These are phyloP conservation scores for Lithophane leautieri DNA, from an alignment of 2,888 invertebrate genomes.

Conservation along the genomic window DNA sequence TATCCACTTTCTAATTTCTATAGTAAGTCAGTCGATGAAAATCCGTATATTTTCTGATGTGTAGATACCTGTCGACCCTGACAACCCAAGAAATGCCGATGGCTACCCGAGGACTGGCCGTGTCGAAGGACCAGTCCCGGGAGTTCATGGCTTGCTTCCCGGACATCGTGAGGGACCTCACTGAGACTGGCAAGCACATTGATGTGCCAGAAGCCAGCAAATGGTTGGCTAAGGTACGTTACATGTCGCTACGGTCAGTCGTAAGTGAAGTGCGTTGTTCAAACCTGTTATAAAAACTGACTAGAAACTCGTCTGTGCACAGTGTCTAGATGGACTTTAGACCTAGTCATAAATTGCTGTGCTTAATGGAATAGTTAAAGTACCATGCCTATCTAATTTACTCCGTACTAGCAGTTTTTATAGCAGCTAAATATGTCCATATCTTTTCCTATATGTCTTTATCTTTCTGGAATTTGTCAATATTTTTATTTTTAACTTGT, in stretches of 20 bases:
- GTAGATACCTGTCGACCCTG: constrained; percentile 91
- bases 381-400: constrained; percentile 18
- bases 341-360: constrained; percentile 41
- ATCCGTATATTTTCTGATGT: constrained; percentile 72
- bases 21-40: constrained; percentile 53
- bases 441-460: constrained; percentile 3
- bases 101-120: constrained; percentile 91
- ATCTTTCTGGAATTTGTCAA: constrained; percentile 2
- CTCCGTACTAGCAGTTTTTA: constrained; percentile 50
- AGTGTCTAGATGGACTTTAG: constrained; percentile 62
- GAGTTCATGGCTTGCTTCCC: constrained; percentile 97
- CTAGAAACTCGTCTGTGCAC: constrained; percentile 62
- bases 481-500: constrained; percentile 14
- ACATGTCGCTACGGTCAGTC: constrained; percentile 75
- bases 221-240: constrained; percentile 94
- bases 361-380: constrained; percentile 32
- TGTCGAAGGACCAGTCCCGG: constrained; percentile 95
- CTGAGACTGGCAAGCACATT: constrained; percentile 93
- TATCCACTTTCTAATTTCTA: constrained; percentile 26
- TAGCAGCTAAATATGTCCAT: constrained; percentile 39
- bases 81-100: constrained; percentile 91
- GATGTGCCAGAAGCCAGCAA: constrained; percentile 95
- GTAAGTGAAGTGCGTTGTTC: constrained; percentile 67
- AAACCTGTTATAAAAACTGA: constrained; percentile 67
- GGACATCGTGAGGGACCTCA: constrained; percentile 95